Evolutionary conservation across 2,113 vertebrate species (phyloP).

Genomic region (Aleadryas rufinucha): DNA sequence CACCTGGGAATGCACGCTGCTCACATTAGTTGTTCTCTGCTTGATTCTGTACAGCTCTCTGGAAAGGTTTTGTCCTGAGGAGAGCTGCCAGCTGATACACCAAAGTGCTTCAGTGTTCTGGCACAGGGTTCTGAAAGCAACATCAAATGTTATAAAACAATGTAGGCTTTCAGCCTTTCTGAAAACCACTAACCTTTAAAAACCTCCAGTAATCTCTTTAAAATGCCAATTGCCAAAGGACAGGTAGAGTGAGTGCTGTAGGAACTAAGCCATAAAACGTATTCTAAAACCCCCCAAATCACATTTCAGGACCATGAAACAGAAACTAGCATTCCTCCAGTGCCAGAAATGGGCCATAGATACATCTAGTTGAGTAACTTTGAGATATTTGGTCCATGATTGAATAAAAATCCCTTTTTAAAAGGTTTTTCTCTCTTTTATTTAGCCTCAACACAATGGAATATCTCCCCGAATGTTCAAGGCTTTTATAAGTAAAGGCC

Average conservation of each 20-base stretch:
- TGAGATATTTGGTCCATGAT: background rate
- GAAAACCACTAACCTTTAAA: background rate
- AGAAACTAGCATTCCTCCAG: background rate
- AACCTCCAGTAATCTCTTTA: background rate
- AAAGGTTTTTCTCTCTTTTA: background rate
- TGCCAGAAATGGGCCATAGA: background rate
- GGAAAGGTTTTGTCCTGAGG: background rate
- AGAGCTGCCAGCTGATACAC: background rate
- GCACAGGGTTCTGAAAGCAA: background rate
- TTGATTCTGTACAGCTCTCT: background rate
- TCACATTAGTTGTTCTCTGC: background rate
- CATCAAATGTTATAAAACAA: background rate
- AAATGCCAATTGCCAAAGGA: background rate
- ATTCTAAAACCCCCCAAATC: accelerated
- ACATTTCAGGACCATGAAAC: background rate
- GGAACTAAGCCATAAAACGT: background rate
- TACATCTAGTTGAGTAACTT: background rate
- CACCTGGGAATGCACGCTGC: background rate
- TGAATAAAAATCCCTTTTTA: background rate
- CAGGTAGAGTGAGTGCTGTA: background rate
- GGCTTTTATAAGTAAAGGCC: constrained; percentile 87
- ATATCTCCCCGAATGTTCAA: constrained; percentile 94
- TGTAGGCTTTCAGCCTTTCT: background rate
- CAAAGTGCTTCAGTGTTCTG: background rate
- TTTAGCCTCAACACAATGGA: constrained; percentile 88